Conservation (phyloP, 2,888 invertebrate species). For the Malthinus seriepunctatus region DNA sequence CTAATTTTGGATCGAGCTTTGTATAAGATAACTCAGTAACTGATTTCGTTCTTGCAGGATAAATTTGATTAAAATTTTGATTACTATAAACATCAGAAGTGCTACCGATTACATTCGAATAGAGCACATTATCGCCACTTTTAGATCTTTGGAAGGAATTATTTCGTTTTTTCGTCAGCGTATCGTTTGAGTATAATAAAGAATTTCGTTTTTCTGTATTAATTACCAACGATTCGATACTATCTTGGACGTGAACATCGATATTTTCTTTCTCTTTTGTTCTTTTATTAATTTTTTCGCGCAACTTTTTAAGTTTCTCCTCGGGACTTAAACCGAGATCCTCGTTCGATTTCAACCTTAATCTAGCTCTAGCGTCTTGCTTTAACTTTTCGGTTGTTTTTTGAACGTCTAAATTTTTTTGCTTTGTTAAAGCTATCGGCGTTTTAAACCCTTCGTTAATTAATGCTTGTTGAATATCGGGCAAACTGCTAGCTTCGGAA, state of each 20-base stretch:
- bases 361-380: conserved; percentile 63
- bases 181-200: conserved; percentile 48
- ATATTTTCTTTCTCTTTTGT: conserved; percentile 37
- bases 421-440: conserved; percentile 58
- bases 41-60: conserved; percentile 43
- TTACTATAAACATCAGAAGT: background rate
- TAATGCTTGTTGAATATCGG: conserved; percentile 52
- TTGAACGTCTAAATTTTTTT: conserved; percentile 53
- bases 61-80: background rate
- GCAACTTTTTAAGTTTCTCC: conserved; percentile 62
- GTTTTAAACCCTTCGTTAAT: conserved; percentile 53
- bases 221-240: conserved; percentile 43
- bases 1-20: conserved; percentile 14
- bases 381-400: conserved; percentile 63
- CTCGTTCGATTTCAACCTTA: conserved; percentile 70
- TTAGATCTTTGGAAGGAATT: conserved; percentile 46
- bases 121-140: conserved; percentile 41
- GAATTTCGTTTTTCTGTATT: conserved; percentile 46
- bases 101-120: conserved; percentile 18
- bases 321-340: conserved; percentile 74
- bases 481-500: conserved; percentile 53
- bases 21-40: conserved; percentile 42
- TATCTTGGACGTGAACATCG: conserved; percentile 41
- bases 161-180: conserved; percentile 45
- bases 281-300: conserved; percentile 50